Conservation (phyloP, 2,113 vertebrate species). For the Dinomys branickii region DNA sequence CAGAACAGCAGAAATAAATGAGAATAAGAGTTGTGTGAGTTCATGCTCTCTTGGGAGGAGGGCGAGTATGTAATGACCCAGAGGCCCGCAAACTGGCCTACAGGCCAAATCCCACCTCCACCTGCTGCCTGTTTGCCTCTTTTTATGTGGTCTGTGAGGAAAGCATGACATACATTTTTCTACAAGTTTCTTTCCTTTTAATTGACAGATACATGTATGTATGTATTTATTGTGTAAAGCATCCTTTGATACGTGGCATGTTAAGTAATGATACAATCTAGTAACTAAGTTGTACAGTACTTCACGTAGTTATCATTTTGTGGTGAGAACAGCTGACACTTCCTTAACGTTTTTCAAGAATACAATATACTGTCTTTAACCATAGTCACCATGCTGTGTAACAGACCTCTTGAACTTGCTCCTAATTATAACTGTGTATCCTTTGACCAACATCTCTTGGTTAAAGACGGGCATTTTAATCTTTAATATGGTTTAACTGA, state of each 20-base stretch:
- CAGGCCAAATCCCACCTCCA: neutral
- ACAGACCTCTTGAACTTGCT: neutral
- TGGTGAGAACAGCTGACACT: neutral
- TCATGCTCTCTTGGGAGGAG: accelerated
- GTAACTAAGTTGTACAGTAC: neutral
- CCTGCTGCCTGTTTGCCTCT: neutral
- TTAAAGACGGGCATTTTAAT: neutral
- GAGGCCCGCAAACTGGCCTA: neutral
- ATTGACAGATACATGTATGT: neutral
- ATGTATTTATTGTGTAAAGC: too few relatives aligned
- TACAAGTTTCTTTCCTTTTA: neutral
- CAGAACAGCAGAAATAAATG: neutral
- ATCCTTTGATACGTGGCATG: neutral
- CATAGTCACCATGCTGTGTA: neutral
- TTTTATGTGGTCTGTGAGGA: neutral
- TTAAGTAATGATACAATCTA: neutral
- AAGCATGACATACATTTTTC: neutral
- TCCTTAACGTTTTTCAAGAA: neutral
- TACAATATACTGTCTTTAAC: neutral
- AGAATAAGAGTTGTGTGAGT: neutral
- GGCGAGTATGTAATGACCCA: neutral
- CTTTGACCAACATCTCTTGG: too few relatives aligned
- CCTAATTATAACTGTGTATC: neutral
- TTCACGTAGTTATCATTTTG: neutral
- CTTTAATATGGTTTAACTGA: neutral